phyloP scores from a whole-genome alignment of 2,888 invertebrate species.

The Thera britannica region DNA sequence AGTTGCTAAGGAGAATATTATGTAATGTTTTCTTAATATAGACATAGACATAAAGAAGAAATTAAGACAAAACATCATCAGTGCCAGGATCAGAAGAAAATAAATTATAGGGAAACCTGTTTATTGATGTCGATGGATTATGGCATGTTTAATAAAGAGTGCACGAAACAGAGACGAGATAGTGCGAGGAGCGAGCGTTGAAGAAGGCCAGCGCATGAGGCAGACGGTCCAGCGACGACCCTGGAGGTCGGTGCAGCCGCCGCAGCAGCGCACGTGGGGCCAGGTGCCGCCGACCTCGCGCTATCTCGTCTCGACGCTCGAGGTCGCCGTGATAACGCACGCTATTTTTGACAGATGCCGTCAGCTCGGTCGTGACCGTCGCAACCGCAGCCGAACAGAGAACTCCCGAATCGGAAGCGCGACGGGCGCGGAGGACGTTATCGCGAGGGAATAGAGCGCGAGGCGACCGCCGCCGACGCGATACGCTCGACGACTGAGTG shows the following conservation, averaged over 20 bases:
- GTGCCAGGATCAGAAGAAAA: conserved; percentile 1
- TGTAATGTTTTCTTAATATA: conserved; percentile 23
- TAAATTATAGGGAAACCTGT: conserved; percentile 28
- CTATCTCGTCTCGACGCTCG: conserved; percentile 80
- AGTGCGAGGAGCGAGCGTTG: conserved; percentile 30
- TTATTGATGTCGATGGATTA: conserved; percentile 31
- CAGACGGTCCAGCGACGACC: conserved; percentile 54
- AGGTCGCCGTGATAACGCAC: conserved; percentile 82
- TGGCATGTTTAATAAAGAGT: conserved; percentile 11
- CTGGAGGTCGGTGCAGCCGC: conserved; percentile 56
- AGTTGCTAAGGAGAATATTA: conserved; percentile 37
- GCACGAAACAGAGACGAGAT: conserved; percentile 21
- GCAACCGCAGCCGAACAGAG: conserved; percentile 70
- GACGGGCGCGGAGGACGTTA: conserved; percentile 47
- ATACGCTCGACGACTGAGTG: conserved; percentile 79
- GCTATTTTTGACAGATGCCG: conserved; percentile 74
- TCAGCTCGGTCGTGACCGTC: conserved; percentile 72
- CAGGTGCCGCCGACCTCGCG: conserved; percentile 82
- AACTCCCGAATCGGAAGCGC: conserved; percentile 68
- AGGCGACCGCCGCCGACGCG: conserved; percentile 74
- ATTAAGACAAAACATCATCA: conserved; percentile 13
- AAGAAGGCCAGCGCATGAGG: conserved; percentile 30
- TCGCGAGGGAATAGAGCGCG: conserved; percentile 32
- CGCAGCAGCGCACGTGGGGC: conserved; percentile 70
- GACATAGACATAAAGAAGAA: not conserved